Percentiles rank a stretch among this genome's conserved stretches.
These are phyloP conservation scores for Pseudorhiza aurosa DNA, from an alignment of 30 jellyfish, hydroid and myxozoan genomes.

Conservation along the genomic window DNA sequence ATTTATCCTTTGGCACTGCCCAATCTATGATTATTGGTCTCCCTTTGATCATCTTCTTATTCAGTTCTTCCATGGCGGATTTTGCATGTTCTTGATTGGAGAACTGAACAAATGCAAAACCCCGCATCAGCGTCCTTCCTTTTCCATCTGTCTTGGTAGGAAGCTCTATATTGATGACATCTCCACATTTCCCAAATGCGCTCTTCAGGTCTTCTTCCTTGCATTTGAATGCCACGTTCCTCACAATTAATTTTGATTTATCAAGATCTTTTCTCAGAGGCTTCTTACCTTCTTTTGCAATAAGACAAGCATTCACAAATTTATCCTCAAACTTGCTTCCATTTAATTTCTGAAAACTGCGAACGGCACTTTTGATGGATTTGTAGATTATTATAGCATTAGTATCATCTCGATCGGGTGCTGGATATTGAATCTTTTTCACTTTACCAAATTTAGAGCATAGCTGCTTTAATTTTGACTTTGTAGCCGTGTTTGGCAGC, in stretches of 20 bases:
- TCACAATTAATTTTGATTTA: constrained; percentile 73
- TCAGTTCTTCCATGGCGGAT: constrained; percentile 76
- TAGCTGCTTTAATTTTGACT: constrained; percentile 64
- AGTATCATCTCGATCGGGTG: constrained; percentile 38
- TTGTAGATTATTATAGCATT: constrained; percentile 65
- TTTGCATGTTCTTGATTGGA: constrained; percentile 61
- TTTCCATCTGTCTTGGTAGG: constrained; percentile 61
- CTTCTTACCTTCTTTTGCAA: constrained; percentile 70
- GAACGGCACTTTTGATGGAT: constrained; percentile 81
- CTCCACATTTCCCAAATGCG: constrained; percentile 64
- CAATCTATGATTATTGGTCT: constrained; percentile 94
- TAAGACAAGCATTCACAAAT: constrained; percentile 53
- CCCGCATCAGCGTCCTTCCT: constrained; percentile 47
- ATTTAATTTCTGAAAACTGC: constrained; percentile 85
- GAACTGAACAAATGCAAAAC: constrained; percentile 92
- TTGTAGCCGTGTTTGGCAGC: constrained; percentile 61
- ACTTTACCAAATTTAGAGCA: constrained; percentile 83
- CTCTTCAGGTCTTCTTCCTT: constrained; percentile 63
- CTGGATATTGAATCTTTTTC: constrained; percentile 78
- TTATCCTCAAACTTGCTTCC: constrained; percentile 57
- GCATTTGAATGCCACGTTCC: constrained; percentile 80
- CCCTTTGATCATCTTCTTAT: constrained; percentile 67
- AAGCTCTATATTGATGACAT: constrained; percentile 45
- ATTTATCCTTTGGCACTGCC: constrained; percentile 92
- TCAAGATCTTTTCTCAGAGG: constrained; percentile 57